These are phyloP conservation scores for Wiebesia pumilae DNA, from an alignment of 1,140 invertebrate genomes.

Conservation along the genomic window DNA sequence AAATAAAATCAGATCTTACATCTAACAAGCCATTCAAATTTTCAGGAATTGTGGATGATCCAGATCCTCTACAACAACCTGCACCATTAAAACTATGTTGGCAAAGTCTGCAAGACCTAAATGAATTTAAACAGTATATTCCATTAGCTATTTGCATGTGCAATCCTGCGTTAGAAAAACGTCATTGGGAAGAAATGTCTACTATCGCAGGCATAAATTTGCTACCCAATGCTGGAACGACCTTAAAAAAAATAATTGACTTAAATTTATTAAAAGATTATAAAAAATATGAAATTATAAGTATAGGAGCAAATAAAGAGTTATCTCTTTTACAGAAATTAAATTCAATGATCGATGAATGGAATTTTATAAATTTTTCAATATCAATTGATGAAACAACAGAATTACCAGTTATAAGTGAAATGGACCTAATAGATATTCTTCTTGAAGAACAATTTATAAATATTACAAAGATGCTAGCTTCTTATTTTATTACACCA, in stretches of 20 bases:
- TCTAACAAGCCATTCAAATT: slow-evolving; percentile 72
- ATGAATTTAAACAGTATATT: slow-evolving; percentile 79
- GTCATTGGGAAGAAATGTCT: slow-evolving; percentile 85
- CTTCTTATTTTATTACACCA: slow-evolving; percentile 82
- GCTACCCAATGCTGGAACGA: slow-evolving; percentile 80
- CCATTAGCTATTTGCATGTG: slow-evolving; percentile 81
- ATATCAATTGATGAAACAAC: slow-evolving; percentile 73
- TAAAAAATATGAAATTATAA: slow-evolving; percentile 79
- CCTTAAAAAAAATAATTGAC: slow-evolving; percentile 78
- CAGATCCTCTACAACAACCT: slow-evolving; percentile 77
- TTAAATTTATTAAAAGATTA: slow-evolving; percentile 79
- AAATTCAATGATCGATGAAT: slow-evolving; percentile 79
- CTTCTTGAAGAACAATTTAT: slow-evolving; percentile 81
- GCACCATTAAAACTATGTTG: slow-evolving; percentile 78
- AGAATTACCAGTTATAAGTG: slow-evolving; percentile 73
- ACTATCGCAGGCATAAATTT: slow-evolving; percentile 79
- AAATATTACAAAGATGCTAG: slow-evolving; percentile 81
- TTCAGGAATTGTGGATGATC: slow-evolving; percentile 76
- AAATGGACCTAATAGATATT: slow-evolving; percentile 79
- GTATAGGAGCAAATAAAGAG: slow-evolving; percentile 82
- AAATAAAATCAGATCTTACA: slow-evolving; percentile 76
- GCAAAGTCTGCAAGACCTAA: slow-evolving; percentile 76
- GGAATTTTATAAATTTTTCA: slow-evolving; percentile 77
- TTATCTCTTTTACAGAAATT: slow-evolving; percentile 78
- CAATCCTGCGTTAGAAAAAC: slow-evolving; percentile 80